Percentiles rank a stretch among this genome's conserved stretches.
Evolutionary conservation across 1,140 invertebrate genomes (phyloP).

Genomic region (Mercenaria mercenaria): DNA sequence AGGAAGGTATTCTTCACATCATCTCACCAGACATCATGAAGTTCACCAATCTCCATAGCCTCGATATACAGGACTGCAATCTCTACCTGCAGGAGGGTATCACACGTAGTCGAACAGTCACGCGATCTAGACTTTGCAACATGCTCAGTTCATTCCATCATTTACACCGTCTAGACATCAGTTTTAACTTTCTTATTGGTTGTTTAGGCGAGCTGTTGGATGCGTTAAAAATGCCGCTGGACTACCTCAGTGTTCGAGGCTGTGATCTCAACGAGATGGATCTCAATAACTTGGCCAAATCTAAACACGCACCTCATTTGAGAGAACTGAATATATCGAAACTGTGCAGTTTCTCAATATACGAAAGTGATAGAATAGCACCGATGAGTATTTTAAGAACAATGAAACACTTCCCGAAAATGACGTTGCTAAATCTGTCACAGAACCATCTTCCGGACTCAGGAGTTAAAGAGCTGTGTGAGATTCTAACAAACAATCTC

Average conservation of each 20-base stretch:
- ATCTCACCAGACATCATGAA: conserved; percentile 72
- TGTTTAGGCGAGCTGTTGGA: conserved; percentile 78
- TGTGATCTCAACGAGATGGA: conserved; percentile 78
- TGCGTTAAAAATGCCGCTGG: conserved; percentile 69
- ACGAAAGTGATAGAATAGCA: conserved; percentile 72
- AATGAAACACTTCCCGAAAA: conserved; percentile 72
- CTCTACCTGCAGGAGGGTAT: conserved; percentile 78
- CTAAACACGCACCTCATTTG: conserved; percentile 72
- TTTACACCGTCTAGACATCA: conserved; percentile 74
- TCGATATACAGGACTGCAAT: conserved; percentile 79
- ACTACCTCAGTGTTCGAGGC: conserved; percentile 75
- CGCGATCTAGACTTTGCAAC: conserved; percentile 61
- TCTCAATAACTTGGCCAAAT: conserved; percentile 69
- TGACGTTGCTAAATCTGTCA: conserved; percentile 72
- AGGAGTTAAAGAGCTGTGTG: conserved; percentile 70
- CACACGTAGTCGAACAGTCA: conserved; percentile 72
- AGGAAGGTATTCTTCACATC: conserved; percentile 76
- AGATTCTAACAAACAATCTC: conserved; percentile 61
- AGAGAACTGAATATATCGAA: conserved; percentile 79
- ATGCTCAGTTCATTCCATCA: conserved; percentile 65
- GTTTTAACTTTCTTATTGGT: conserved; percentile 77
- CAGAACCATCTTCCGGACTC: conserved; percentile 76
- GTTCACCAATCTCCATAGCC: conserved; percentile 69
- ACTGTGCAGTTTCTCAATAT: conserved; percentile 75
- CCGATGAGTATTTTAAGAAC: conserved; percentile 71